A percentile compares a stretch with the other conserved stretches of the same genome.
These are phyloP conservation scores for Tenebrio molitor DNA, from an alignment of 1,140 invertebrate species.

Conservation along the genomic window DNA sequence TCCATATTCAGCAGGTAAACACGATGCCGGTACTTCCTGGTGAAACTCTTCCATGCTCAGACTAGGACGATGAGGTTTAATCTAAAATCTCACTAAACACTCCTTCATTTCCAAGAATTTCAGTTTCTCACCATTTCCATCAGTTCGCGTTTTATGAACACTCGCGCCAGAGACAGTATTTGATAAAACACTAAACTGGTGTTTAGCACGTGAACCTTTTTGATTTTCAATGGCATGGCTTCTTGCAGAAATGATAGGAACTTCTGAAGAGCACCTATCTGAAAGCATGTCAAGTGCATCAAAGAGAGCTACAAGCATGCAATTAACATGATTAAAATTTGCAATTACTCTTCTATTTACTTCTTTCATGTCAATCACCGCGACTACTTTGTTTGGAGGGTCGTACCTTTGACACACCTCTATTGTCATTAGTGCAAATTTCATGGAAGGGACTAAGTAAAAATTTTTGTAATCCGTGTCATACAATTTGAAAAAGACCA, in stretches of 20 bases:
- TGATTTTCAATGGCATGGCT: not conserved
- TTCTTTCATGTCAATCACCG: conserved; percentile 74
- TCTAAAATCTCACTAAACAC: too few relatives aligned
- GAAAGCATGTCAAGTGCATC: not conserved
- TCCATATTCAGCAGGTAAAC: conserved; percentile 68
- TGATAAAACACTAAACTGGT: not conserved
- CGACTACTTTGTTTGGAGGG: conserved; percentile 66
- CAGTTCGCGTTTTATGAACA: not conserved
- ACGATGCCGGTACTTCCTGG: conserved; percentile 65
- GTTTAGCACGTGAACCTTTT: not conserved
- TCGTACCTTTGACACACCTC: conserved; percentile 62
- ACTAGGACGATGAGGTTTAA: conserved; percentile 65
- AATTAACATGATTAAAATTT: too few relatives aligned
- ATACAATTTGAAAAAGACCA: not conserved
- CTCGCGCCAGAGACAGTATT: not conserved
- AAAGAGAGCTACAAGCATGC: not conserved
- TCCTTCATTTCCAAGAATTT: too few relatives aligned
- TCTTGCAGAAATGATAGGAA: not conserved
- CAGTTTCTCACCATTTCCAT: not conserved
- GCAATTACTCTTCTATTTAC: not conserved
- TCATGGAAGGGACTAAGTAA: conserved; percentile 70
- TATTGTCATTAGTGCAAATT: conserved; percentile 72
- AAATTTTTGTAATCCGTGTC: conserved; percentile 71
- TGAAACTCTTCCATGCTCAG: conserved; percentile 66
- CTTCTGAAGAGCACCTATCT: not conserved